A percentile compares a stretch with the other conserved stretches of the same genome.
Conservation (phyloP, 2,113 vertebrate genomes). For the Macrotus californicus region DNA sequence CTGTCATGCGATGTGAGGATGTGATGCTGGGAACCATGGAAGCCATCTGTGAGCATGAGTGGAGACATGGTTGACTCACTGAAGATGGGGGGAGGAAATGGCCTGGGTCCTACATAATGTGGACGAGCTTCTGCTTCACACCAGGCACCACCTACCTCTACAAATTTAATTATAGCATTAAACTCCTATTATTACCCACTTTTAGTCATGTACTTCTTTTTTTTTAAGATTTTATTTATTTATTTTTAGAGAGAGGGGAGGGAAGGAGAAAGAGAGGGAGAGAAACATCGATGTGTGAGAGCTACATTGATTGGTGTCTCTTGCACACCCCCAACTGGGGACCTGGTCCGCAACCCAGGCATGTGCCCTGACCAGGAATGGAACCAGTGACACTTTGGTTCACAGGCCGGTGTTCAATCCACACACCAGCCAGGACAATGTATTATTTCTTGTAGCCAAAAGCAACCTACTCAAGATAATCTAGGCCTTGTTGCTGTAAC, state of each 20-base stretch:
- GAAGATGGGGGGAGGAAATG: background rate
- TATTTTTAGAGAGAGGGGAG: too few relatives aligned
- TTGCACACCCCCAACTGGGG: too few relatives aligned
- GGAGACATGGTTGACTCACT: accelerated
- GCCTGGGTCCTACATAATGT: background rate
- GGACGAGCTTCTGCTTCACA: background rate
- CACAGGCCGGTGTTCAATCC: too few relatives aligned
- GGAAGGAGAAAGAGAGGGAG: too few relatives aligned
- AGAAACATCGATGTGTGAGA: too few relatives aligned
- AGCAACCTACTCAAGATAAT: background rate
- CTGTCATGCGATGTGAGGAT: background rate
- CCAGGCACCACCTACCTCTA: background rate
- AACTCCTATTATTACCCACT: background rate
- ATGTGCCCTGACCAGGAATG: too few relatives aligned
- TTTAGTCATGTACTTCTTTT: background rate
- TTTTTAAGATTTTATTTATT: too few relatives aligned
- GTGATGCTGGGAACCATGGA: background rate
- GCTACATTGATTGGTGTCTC: too few relatives aligned
- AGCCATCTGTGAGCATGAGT: background rate
- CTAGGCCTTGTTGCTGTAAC: background rate
- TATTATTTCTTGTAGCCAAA: background rate
- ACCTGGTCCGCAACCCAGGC: too few relatives aligned
- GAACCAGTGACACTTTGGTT: too few relatives aligned
- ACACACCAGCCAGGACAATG: too few relatives aligned
- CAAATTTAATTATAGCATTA: background rate